Evolutionary conservation across 2,797 vertebrate species (phyloP).

Genomic region (Clamator glandarius): DNA sequence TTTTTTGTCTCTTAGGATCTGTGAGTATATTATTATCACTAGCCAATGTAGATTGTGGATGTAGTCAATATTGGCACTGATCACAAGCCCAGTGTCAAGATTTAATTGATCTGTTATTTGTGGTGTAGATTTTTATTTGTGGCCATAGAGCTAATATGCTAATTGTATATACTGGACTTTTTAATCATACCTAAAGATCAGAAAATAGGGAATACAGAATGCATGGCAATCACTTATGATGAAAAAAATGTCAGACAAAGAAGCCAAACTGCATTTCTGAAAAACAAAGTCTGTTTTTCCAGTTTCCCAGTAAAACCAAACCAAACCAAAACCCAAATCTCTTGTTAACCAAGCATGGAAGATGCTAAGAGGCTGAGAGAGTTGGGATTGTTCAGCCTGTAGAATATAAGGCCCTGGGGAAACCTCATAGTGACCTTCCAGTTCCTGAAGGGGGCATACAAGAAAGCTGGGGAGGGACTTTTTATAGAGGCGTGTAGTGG

Average conservation of each 20-base stretch:
- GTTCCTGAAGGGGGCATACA: no score
- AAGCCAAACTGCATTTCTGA: not conserved
- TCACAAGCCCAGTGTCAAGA: not conserved
- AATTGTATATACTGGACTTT: not conserved
- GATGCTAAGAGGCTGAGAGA: no score
- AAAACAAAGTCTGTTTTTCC: not conserved
- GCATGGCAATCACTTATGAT: not conserved
- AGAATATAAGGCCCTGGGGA: no score
- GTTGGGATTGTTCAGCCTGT: no score
- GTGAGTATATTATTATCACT: not conserved
- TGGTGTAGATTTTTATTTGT: not conserved
- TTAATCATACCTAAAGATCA: not conserved
- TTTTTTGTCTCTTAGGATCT: not conserved
- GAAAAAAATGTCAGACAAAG: not conserved
- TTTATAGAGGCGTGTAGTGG: no score
- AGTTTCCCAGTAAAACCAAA: slow-evolving; percentile 9
- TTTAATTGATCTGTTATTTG: not conserved
- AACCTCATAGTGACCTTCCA: no score
- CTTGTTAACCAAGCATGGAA: not conserved
- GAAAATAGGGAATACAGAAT: not conserved
- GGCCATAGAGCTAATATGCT: not conserved
- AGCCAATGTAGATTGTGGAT: not conserved
- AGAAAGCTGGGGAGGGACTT: no score
- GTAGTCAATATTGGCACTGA: not conserved
- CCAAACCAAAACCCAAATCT: not conserved